Conservation (phyloP, 1,140 invertebrate genomes). For the Diorhabda elongata region DNA sequence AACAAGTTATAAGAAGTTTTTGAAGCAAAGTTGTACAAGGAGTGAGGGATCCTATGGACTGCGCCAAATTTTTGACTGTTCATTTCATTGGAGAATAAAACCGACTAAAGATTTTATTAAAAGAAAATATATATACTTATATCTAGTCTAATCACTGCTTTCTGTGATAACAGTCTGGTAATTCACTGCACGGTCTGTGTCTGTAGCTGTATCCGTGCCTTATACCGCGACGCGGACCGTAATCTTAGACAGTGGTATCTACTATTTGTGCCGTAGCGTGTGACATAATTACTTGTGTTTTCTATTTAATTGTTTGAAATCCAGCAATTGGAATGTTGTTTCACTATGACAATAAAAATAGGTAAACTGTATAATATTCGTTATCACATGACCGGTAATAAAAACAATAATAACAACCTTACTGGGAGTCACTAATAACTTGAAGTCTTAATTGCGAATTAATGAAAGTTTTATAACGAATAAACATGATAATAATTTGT, state of each 20-base stretch:
- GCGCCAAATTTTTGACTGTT: background rate
- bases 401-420: no score
- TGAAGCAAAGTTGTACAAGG: no score
- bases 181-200: constrained; percentile 44
- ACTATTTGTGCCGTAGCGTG: constrained; percentile 8
- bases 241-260: background rate
- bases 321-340: no score
- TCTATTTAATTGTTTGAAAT: background rate
- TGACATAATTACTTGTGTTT: background rate
- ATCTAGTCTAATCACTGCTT: constrained; percentile 42
- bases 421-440: no score
- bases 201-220: constrained; percentile 42
- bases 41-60: no score
- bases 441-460: no score
- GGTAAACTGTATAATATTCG: no score
- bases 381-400: no score
- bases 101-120: constrained; percentile 13
- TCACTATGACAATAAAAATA: no score
- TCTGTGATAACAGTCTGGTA: constrained; percentile 43
- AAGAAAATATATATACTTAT: constrained; percentile 23
- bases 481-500: no score
- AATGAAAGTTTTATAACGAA: no score
- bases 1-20: no score
- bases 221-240: constrained; percentile 25
- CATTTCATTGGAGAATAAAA: constrained; percentile 4